These are phyloP conservation scores for Bradynema listronoti DNA, from an alignment of 1,140 invertebrate species.

Conservation along the genomic window DNA sequence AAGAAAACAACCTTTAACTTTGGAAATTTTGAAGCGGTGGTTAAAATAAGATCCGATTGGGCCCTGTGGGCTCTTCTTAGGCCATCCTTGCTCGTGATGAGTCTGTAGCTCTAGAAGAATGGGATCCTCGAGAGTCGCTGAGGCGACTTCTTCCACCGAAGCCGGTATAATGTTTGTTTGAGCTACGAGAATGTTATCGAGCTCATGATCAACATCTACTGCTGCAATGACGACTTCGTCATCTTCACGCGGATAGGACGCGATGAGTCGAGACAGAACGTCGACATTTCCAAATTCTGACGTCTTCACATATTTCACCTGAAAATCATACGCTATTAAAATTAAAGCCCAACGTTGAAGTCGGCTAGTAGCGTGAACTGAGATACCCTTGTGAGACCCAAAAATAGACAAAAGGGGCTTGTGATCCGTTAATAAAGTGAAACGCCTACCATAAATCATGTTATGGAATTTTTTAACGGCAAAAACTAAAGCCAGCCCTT, in stretches of 20 bases:
- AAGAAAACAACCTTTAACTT: not conserved
- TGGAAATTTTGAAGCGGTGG: not conserved
- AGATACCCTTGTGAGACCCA: conserved; percentile 18
- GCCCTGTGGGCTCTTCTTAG: not conserved
- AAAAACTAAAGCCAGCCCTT: conserved; percentile 48
- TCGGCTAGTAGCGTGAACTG: conserved; percentile 12
- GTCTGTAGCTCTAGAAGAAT: not conserved
- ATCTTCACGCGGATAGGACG: not conserved
- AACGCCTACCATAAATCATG: conserved; percentile 10
- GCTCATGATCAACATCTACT: not conserved
- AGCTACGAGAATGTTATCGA: not conserved
- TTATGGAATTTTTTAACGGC: conserved; percentile 18
- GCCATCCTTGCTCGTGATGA: not conserved
- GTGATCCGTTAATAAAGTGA: conserved; percentile 18
- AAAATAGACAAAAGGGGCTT: conserved; percentile 15
- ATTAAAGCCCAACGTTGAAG: conserved; percentile 19
- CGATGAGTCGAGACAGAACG: not conserved
- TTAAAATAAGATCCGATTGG: not conserved
- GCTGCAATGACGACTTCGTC: not conserved
- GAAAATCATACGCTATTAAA: conserved; percentile 3
- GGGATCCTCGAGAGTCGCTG: not conserved
- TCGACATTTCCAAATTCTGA: conserved; percentile 15
- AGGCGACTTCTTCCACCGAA: not conserved
- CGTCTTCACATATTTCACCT: not conserved
- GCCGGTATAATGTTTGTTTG: not conserved